Percentiles rank a stretch among this genome's conserved stretches.
phyloP scores from a whole-genome alignment of 1,140 invertebrate species.

The Monomorium pharaonis region DNA sequence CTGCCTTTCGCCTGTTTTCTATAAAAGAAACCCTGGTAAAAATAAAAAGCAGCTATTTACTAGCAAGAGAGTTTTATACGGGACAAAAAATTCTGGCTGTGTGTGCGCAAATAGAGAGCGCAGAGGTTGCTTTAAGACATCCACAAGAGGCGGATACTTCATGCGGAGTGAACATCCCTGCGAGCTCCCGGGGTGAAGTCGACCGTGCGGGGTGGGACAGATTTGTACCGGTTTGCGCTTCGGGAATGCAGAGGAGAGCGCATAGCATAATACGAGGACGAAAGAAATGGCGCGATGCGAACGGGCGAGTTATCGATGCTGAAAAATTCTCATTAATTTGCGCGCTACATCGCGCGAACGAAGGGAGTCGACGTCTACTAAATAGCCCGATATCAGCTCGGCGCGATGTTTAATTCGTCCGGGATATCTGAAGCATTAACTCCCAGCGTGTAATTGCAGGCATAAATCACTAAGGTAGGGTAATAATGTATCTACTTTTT shows the following conservation, averaged over 20 bases:
- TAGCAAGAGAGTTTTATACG: no score
- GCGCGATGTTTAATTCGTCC: constrained; percentile 41
- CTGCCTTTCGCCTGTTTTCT: neutral
- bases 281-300: neutral
- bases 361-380: constrained; percentile 26
- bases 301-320: constrained; percentile 29
- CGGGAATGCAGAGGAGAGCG: neutral
- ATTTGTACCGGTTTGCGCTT: constrained; percentile 33
- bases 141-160: constrained; percentile 12
- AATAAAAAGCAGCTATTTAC: neutral
- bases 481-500: constrained; percentile 33
- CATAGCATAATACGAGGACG: neutral
- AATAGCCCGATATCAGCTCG: constrained; percentile 41
- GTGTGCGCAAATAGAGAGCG: neutral
- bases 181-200: neutral
- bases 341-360: neutral
- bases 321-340: constrained; percentile 46
- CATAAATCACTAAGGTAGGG: constrained; percentile 6
- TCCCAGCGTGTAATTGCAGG: constrained; percentile 17
- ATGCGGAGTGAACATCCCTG: constrained; percentile 10
- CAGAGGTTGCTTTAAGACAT: constrained; percentile 4
- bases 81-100: neutral
- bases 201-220: neutral
- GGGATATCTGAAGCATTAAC: constrained; percentile 42
- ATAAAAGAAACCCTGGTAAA: neutral